Evolutionary conservation across 2,888 invertebrate genomes (phyloP).

Genomic region (Pardosa pseudoannulata): DNA sequence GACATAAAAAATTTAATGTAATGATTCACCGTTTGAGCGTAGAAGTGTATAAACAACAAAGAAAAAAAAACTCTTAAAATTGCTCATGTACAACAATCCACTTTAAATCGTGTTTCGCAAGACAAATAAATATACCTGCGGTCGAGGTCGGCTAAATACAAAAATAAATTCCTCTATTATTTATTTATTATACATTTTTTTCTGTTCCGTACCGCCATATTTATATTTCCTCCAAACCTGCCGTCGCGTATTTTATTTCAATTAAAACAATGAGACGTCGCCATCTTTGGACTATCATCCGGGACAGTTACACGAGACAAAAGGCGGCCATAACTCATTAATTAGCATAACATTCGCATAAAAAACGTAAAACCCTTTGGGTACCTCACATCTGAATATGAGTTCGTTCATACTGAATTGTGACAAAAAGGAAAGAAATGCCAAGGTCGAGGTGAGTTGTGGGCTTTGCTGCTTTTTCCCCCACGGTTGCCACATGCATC

Average conservation of each 20-base stretch:
- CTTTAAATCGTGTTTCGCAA: conserved; percentile 50
- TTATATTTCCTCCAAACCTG: conserved; percentile 31
- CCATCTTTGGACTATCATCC: conserved; percentile 34
- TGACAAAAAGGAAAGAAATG: neutral
- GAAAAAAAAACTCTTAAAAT: too few relatives aligned
- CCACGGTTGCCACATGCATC: conserved; percentile 32
- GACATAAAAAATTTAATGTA: too few relatives aligned
- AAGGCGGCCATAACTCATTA: conserved; percentile 53
- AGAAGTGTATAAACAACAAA: too few relatives aligned
- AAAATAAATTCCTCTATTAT: conserved; percentile 23
- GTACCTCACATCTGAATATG: conserved; percentile 57
- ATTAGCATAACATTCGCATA: conserved; percentile 65
- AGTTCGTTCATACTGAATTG: conserved; percentile 45
- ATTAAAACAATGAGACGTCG: conserved; percentile 64
- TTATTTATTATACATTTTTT: too few relatives aligned
- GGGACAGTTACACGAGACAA: conserved; percentile 29
- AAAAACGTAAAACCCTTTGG: conserved; percentile 63
- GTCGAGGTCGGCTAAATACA: conserved; percentile 32
- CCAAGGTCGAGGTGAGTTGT: conserved; percentile 39
- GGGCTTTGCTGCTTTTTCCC: neutral
- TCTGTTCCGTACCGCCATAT: too few relatives aligned
- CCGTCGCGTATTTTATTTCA: conserved; percentile 37
- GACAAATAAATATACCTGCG: conserved; percentile 36
- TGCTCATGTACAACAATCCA: conserved; percentile 15
- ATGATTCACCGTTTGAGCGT: too few relatives aligned